Evolutionary conservation across 2,888 invertebrate species (phyloP).

Genomic region (Patella pellucida): DNA sequence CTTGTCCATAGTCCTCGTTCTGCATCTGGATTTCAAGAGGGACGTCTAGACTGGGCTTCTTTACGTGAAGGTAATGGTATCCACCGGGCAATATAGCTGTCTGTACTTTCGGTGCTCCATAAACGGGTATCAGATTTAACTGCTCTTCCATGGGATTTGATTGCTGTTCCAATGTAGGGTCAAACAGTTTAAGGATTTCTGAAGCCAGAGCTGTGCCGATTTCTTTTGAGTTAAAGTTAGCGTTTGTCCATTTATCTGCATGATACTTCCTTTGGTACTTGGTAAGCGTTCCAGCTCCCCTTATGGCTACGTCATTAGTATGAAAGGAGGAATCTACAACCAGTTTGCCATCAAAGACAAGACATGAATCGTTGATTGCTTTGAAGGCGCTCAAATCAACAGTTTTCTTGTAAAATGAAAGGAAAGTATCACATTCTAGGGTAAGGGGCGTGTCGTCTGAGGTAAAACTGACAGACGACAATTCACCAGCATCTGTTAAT

Average conservation of each 20-base stretch:
- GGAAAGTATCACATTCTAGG: conserved; percentile 61
- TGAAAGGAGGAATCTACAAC: conserved; percentile 71
- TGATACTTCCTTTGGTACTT: conserved; percentile 71
- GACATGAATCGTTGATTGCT: conserved; percentile 70
- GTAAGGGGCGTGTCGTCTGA: conserved; percentile 50
- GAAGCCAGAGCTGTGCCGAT: conserved; percentile 69
- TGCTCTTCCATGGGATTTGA: conserved; percentile 61
- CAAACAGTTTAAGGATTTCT: conserved; percentile 68
- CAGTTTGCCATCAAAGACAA: conserved; percentile 71
- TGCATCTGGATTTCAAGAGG: conserved; percentile 58
- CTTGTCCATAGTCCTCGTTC: conserved; percentile 62
- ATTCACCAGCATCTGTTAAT: conserved; percentile 42
- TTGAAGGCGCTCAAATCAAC: conserved; percentile 67
- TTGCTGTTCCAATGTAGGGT: conserved; percentile 65
- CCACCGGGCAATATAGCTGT: conserved; percentile 67
- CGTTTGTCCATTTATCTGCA: conserved; percentile 69
- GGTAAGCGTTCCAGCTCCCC: conserved; percentile 70
- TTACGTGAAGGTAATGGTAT: conserved; percentile 67
- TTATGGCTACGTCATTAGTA: conserved; percentile 70
- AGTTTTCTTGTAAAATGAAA: conserved; percentile 63
- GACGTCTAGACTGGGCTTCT: conserved; percentile 63
- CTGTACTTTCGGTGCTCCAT: conserved; percentile 67
- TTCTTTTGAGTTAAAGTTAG: conserved; percentile 70
- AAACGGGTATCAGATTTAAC: conserved; percentile 69
- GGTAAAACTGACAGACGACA: conserved; percentile 58